Conservation (phyloP, 2,888 invertebrate species). For the Chymomyza caudatula region DNA sequence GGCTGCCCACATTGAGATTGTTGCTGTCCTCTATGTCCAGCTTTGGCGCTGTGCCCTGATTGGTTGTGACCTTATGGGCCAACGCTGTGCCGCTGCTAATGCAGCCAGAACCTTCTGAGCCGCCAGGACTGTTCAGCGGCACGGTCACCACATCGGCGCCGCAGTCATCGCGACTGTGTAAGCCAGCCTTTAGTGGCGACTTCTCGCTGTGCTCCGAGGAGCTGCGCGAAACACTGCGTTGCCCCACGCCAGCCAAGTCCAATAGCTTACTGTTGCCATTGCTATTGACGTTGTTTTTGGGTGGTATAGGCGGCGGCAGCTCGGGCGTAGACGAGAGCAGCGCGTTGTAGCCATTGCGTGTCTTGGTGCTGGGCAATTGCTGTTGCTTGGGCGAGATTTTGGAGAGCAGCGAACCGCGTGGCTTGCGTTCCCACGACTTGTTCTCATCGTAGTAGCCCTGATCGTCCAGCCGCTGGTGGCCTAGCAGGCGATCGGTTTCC, state of each 20-base stretch:
- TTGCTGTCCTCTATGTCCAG: constrained; percentile 39
- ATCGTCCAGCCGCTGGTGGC: constrained; percentile 95
- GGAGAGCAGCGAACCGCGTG: constrained; percentile 73
- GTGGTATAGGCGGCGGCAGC: constrained; percentile 75
- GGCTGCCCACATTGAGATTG: constrained; percentile 10
- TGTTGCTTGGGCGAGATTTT: constrained; percentile 77
- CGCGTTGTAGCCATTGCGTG: constrained; percentile 77
- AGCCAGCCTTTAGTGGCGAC: constrained; percentile 79
- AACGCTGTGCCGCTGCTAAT: constrained; percentile 22
- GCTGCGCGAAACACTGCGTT: constrained; percentile 64
- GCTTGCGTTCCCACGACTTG: constrained; percentile 77
- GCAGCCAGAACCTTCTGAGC: constrained; percentile 79
- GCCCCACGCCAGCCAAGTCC: constrained; percentile 57
- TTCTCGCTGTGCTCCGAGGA: constrained; percentile 79
- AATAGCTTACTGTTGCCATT: constrained; percentile 58
- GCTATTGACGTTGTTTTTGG: constrained; percentile 55
- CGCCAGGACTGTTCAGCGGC: constrained; percentile 79
- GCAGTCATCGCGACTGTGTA: constrained; percentile 13
- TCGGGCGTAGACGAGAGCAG: constrained; percentile 77
- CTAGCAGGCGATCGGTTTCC: constrained; percentile 96
- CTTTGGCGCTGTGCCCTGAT: constrained; percentile 14
- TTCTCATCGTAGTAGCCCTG: constrained; percentile 95
- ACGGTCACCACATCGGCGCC: constrained; percentile 69
- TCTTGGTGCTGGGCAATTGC: constrained; percentile 73
- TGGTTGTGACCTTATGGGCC: not conserved